Base-by-base conservation (phyloP, 2,797 vertebrate genomes). In the Vultur gryphus region DNA sequence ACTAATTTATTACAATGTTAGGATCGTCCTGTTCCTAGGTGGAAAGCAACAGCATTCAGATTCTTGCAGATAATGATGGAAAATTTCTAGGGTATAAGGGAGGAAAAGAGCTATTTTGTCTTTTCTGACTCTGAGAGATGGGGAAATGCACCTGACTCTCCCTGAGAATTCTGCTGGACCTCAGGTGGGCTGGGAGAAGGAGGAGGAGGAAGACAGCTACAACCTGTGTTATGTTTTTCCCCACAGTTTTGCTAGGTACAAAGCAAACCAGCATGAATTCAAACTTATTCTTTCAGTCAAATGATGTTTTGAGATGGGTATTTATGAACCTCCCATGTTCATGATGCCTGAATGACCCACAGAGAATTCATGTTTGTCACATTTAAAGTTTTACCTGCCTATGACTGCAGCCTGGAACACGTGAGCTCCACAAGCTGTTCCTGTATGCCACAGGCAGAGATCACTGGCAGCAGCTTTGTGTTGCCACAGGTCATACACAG, bases 401-500 rank as follows among this genome's bases (percentile, higher is more conserved):
- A 69, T 33, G 71, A 46, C 23, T 5, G 17, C 55, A 77, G 57
- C 59, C 25, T 14, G 37, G 55, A 61, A 33, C 2, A 0, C 2
- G n/a, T 37, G 43, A 93, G 69, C 77, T 75, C n/a, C 79, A 55
- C 18, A 11, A 58, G 48, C 55, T 39, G 10, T 0, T 66, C 18
- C 59, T 17, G 21, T 52, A 4, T 4, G 23, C 72, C 70, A 49
- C 19, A 29, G 26, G 51, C 51, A 48, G 54, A 67, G 28, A 58
- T 29, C 26, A 13, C 29, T 18, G n/a, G 43, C 52, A 79, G 28
- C 28, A 62, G 37, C 66, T 83, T 13, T 29, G 23, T 20, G 11
- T 16, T 46, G 21, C 33, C 0, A 0, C 35, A 85, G 57, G 51
- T 51, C 57, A 35, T 2, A 14, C 12, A 21, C 1, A 1, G 31